Evolutionary conservation across 1,140 invertebrate species (phyloP).

Genomic region (Trissolcus basalis): DNA sequence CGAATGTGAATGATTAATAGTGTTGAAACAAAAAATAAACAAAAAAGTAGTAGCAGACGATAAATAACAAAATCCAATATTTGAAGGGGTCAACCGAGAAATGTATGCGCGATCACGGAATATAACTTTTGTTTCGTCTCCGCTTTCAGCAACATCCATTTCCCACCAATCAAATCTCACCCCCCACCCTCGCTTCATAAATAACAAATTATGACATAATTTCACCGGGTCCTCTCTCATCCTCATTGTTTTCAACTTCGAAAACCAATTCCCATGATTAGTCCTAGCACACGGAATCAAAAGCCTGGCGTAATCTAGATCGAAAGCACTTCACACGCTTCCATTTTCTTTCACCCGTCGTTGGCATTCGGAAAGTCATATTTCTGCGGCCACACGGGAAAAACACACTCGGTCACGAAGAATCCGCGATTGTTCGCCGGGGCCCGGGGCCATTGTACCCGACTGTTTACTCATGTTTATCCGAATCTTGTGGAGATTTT

Average conservation of each 20-base stretch:
- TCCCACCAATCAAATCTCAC: too few species aligned
- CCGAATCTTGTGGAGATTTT: slow-evolving; percentile 32
- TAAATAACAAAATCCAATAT: slow-evolving; percentile 3
- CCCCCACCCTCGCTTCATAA: neutral
- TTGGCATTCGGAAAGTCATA: slow-evolving; percentile 34
- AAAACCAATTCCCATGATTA: slow-evolving; percentile 36
- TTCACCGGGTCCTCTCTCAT: slow-evolving; percentile 13
- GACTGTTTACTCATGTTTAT: slow-evolving; percentile 37
- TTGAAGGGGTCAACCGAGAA: slow-evolving; percentile 9
- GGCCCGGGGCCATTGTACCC: slow-evolving; percentile 22
- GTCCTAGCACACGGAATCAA: slow-evolving; percentile 7
- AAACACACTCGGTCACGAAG: neutral
- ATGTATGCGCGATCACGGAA: slow-evolving; percentile 40
- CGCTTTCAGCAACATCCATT: slow-evolving; percentile 2
- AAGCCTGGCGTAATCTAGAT: slow-evolving; percentile 18
- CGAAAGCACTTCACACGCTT: slow-evolving; percentile 34
- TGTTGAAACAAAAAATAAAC: neutral
- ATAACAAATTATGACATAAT: slow-evolving; percentile 1
- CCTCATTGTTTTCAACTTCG: slow-evolving; percentile 22
- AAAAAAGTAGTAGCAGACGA: neutral
- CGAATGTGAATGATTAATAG: neutral
- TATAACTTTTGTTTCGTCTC: slow-evolving; percentile 11
- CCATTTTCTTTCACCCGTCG: slow-evolving; percentile 18
- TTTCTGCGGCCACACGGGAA: slow-evolving; percentile 15
- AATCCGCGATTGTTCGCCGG: slow-evolving; percentile 20